Evolutionary conservation across 2,113 vertebrate species (phyloP).

Genomic region (Saccopteryx leptura): DNA sequence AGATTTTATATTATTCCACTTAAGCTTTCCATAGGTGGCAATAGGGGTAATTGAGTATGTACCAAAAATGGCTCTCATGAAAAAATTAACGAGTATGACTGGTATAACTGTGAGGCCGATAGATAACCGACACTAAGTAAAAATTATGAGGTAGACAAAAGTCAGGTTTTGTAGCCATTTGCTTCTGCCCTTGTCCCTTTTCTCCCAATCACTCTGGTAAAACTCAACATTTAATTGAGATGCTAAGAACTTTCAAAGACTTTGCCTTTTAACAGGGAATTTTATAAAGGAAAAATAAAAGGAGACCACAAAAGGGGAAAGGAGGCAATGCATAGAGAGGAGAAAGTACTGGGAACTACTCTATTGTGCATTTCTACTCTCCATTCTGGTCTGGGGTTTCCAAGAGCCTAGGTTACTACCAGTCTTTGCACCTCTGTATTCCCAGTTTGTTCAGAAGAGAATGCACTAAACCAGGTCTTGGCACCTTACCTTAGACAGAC

Average conservation of each 20-base stretch:
- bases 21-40: background rate
- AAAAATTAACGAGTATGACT: background rate
- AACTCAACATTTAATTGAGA: background rate
- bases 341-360: background rate
- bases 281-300: slow-evolving; percentile 33
- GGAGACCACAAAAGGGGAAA: background rate
- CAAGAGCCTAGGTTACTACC: background rate
- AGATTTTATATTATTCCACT: background rate
- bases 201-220: background rate
- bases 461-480: background rate
- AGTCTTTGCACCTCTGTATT: background rate
- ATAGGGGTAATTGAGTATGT: background rate
- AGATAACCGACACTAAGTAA: background rate
- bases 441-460: background rate
- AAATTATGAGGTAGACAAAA: background rate
- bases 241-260: slow-evolving; percentile 19
- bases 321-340: background rate
- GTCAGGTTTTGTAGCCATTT: background rate
- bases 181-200: background rate
- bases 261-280: slow-evolving; percentile 19
- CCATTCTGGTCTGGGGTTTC: background rate
- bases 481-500: background rate
- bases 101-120: background rate
- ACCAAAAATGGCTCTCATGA: background rate
- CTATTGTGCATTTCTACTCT: background rate